Percentiles rank a stretch among this genome's conserved stretches.
Evolutionary conservation across 2,888 invertebrate species (phyloP).

Genomic region (Dynastes grantii): DNA sequence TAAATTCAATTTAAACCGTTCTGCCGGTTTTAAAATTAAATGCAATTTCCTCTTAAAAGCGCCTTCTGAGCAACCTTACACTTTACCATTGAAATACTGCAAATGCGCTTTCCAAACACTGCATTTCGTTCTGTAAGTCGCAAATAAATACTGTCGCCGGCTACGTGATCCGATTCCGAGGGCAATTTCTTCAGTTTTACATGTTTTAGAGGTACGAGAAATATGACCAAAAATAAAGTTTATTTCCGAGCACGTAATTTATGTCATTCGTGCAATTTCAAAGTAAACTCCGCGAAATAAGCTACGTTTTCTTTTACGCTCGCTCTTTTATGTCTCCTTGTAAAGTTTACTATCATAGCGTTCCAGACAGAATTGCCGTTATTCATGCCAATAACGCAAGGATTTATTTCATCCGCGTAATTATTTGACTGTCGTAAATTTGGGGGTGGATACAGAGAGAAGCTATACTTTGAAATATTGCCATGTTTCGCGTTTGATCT

Average conservation of each 20-base stretch:
- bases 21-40: too few relatives aligned
- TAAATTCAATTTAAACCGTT: too few relatives aligned
- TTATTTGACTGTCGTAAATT: constrained; percentile 28
- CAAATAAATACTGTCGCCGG: background rate
- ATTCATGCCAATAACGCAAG: constrained; percentile 17
- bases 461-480: background rate
- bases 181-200: background rate
- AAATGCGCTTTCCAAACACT: background rate
- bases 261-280: constrained; percentile 26
- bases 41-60: too few relatives aligned
- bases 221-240: constrained; percentile 30
- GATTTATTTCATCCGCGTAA: constrained; percentile 18
- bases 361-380: constrained; percentile 10
- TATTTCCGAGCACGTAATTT: constrained; percentile 22
- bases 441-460: background rate
- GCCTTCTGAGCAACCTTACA: too few relatives aligned
- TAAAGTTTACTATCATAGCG: constrained; percentile 28
- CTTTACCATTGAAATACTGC: too few relatives aligned
- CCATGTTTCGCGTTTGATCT: background rate
- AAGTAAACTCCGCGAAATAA: constrained; percentile 18
- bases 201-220: constrained; percentile 15
- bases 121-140: background rate
- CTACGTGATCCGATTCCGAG: background rate
- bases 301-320: constrained; percentile 15
- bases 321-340: constrained; percentile 1